Percentiles rank a stretch among this genome's conserved stretches.
phyloP scores from a whole-genome alignment of 2,113 vertebrate genomes.

The Sinocyclocheilus maitianheensis region DNA sequence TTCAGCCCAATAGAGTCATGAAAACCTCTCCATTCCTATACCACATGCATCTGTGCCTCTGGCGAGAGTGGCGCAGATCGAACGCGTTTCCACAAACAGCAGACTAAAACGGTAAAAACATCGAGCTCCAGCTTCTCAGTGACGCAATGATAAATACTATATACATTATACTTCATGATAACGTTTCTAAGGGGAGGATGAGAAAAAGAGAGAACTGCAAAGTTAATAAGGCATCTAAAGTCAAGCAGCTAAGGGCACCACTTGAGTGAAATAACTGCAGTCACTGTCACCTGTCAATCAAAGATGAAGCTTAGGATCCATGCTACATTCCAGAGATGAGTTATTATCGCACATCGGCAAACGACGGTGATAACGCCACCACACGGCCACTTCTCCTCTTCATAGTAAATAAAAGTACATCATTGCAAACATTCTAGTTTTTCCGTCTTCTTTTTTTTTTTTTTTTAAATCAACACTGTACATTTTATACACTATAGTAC shows the following conservation, averaged over 20 bases:
- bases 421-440: constrained; percentile 79
- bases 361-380: neutral
- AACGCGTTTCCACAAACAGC: neutral
- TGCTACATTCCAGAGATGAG: constrained; percentile 77
- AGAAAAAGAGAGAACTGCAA: constrained; percentile 67
- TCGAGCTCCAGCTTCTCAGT: constrained; percentile 43
- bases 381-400: constrained; percentile 49
- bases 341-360: constrained; percentile 54
- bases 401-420: constrained; percentile 74
- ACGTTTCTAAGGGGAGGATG: constrained; percentile 58
- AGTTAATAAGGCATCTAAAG: constrained; percentile 79
- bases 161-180: constrained; percentile 69
- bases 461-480: constrained; percentile 75
- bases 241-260: constrained; percentile 71
- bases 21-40: neutral
- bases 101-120: neutral
- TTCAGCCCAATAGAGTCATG: constrained; percentile 9
- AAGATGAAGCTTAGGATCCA: constrained; percentile 69
- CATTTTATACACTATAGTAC: constrained; percentile 82
- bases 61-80: no score
- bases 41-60: no score
- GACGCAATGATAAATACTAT: constrained; percentile 71
- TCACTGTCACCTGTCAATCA: constrained; percentile 71
- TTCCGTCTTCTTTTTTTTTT: neutral
- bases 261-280: constrained; percentile 71